Evolutionary conservation across 2,888 invertebrate species (phyloP).

Genomic region (Caenorhabditis wallacei): DNA sequence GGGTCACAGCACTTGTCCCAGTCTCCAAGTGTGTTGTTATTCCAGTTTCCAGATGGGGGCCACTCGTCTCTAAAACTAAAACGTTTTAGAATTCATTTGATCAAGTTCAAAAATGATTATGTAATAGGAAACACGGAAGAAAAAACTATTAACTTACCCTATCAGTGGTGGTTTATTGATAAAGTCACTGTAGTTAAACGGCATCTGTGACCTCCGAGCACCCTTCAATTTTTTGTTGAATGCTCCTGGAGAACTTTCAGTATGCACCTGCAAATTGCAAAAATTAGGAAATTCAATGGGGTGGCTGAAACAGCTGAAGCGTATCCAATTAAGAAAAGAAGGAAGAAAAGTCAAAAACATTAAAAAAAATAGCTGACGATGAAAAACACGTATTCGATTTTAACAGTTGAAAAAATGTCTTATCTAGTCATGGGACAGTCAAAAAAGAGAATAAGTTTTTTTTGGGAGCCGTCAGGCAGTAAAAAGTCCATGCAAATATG

Average conservation of each 20-base stretch:
- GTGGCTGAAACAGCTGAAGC: slow-evolving; percentile 17
- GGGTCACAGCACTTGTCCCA: slow-evolving; percentile 58
- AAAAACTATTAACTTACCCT: slow-evolving; percentile 31
- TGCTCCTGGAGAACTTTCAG: slow-evolving; percentile 52
- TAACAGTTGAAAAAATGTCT: slow-evolving; percentile 25
- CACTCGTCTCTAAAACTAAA: slow-evolving; percentile 54
- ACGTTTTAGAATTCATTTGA: not conserved
- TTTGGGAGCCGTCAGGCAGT: slow-evolving; percentile 22
- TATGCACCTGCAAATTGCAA: slow-evolving; percentile 54
- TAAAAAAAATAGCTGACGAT: slow-evolving; percentile 11
- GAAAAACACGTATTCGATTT: slow-evolving; percentile 44
- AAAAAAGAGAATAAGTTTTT: slow-evolving; percentile 14
- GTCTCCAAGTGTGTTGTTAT: slow-evolving; percentile 52
- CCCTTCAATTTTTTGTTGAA: slow-evolving; percentile 30
- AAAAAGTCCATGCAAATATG: slow-evolving; percentile 53
- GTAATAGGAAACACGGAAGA: not conserved
- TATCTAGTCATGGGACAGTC: slow-evolving; percentile 52
- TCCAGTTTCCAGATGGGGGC: slow-evolving; percentile 55
- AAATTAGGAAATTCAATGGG: slow-evolving; percentile 3
- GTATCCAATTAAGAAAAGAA: slow-evolving; percentile 13
- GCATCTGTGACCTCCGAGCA: slow-evolving; percentile 54
- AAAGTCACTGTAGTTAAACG: slow-evolving; percentile 46
- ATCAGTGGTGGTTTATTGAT: slow-evolving; percentile 42
- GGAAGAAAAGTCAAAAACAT: not conserved
- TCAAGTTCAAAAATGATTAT: not conserved